Evolutionary conservation across 2,113 vertebrate species (phyloP).

Genomic region (Castor canadensis): DNA sequence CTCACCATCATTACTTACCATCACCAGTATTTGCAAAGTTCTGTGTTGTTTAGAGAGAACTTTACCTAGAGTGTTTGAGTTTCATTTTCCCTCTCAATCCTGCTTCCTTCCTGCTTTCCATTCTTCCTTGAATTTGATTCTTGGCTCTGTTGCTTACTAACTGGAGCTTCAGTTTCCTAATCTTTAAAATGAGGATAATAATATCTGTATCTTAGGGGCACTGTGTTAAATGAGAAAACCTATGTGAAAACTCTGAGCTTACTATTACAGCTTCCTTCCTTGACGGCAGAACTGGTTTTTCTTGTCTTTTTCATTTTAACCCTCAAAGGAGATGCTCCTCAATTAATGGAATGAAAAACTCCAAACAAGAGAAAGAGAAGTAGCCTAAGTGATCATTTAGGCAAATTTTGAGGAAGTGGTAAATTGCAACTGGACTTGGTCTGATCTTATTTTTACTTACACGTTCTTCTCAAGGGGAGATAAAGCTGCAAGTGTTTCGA

Average conservation of each 20-base stretch:
- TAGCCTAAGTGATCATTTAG: constrained; percentile 26
- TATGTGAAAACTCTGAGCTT: neutral
- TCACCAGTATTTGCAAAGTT: neutral
- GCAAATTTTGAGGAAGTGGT: constrained; percentile 51
- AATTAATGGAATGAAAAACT: constrained; percentile 34
- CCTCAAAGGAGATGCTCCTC: neutral
- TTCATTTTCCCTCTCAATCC: neutral
- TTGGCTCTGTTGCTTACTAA: neutral
- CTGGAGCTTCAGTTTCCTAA: neutral
- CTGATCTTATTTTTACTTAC: neutral
- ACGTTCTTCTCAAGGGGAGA: neutral
- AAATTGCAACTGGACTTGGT: neutral
- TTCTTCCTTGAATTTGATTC: neutral
- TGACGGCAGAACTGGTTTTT: neutral
- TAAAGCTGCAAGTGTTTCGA: neutral
- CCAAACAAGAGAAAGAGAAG: constrained; percentile 59
- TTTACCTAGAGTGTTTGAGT: neutral
- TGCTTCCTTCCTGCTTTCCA: neutral
- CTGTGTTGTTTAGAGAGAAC: neutral
- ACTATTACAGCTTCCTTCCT: neutral
- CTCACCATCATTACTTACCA: neutral
- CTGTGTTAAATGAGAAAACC: neutral
- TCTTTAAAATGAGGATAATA: neutral
- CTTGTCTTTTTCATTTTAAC: constrained; percentile 7
- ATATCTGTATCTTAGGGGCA: neutral